A percentile compares a stretch with the other conserved stretches of the same genome.
These are phyloP conservation scores for Diprion similis DNA, from an alignment of 1,140 invertebrate species.

Conservation along the genomic window DNA sequence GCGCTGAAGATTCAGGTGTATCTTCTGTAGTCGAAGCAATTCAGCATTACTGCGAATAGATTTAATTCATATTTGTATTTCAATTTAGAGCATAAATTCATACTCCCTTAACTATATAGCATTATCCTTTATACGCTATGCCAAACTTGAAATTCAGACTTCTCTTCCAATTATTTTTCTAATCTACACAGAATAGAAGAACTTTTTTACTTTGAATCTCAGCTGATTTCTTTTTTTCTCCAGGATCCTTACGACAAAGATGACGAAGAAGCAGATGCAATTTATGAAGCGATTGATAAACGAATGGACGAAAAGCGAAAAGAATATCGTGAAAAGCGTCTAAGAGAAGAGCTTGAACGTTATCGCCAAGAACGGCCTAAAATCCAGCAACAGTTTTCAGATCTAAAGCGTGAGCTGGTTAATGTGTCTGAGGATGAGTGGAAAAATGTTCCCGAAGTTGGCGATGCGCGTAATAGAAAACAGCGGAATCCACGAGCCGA, in stretches of 20 bases:
- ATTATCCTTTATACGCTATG: too few relatives aligned
- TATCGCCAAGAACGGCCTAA: slow-evolving; percentile 99
- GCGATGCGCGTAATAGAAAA: slow-evolving; percentile 97
- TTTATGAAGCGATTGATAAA: slow-evolving; percentile 98
- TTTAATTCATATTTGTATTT: too few relatives aligned
- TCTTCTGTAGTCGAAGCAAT: too few relatives aligned
- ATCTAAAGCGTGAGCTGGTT: slow-evolving; percentile 92
- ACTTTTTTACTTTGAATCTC: too few relatives aligned
- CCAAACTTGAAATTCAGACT: too few relatives aligned
- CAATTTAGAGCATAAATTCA: too few relatives aligned
- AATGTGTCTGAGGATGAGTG: slow-evolving; percentile 92
- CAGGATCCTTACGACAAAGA: slow-evolving; percentile 99
- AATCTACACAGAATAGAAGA: too few relatives aligned
- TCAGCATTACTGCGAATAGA: too few relatives aligned
- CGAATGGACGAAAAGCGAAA: slow-evolving; percentile 99
- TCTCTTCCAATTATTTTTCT: too few relatives aligned
- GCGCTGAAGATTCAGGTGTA: too few relatives aligned
- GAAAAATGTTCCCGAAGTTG: slow-evolving; percentile 97
- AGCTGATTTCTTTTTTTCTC: slow-evolving; percentile 19
- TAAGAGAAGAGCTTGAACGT: slow-evolving; percentile 91
- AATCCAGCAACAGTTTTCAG: slow-evolving; percentile 99
- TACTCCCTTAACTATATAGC: too few relatives aligned
- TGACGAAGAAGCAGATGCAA: slow-evolving; percentile 99
- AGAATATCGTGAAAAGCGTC: slow-evolving; percentile 87
- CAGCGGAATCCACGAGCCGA: slow-evolving; percentile 94